Base-by-base conservation (phyloP, 2,888 invertebrate species). In the Ormia ochracea region DNA sequence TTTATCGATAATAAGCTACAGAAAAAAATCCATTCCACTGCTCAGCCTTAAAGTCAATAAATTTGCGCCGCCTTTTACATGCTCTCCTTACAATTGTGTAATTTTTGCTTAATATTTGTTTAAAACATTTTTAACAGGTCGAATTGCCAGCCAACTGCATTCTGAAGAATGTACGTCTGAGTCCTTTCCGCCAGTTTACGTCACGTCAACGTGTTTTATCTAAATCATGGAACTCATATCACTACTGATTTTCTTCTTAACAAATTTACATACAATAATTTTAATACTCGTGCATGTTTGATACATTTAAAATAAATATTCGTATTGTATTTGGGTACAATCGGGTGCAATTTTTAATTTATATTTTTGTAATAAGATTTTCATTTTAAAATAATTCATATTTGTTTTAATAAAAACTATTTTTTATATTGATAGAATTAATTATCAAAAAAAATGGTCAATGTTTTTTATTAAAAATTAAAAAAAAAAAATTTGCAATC, bases 71-170 rank as follows among this genome's bases (percentile, higher is more conserved):
- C 52, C 36, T 50, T 36, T 58, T 2, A 10, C 12, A 26, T 28
- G 1, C 14, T 17, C 33, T 54, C 26, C 17, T n/a, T 43, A 9
- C 31, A 26, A 23, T 26, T 48, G 17, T 41, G 23, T 38, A 33
- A 12, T 9, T 4, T 14, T 26, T 14, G 26, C 5, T 3, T 1
- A 54, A 48, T 48, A 68, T 28, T 7, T 56, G 5, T 74, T 56
- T 14, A 33, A 17, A 43, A 21, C 0, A 14, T 4, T 43, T 17
- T 63, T 26, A 6, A 21, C 82, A 90, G 90, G 85, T 89, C 56
- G 85, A 88, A 63, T 82, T 90, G 72, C 88, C 89, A 36, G 83
- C 85, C 14, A 89, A 88, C 59, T 90, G 90, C 76, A 85, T 85
- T 74, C 83, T 90, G 65, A 89, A 87, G 82, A 90, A 89, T 81